These are phyloP conservation scores for Agrochola circellaris DNA, from an alignment of 2,888 invertebrate species.

Conservation along the genomic window DNA sequence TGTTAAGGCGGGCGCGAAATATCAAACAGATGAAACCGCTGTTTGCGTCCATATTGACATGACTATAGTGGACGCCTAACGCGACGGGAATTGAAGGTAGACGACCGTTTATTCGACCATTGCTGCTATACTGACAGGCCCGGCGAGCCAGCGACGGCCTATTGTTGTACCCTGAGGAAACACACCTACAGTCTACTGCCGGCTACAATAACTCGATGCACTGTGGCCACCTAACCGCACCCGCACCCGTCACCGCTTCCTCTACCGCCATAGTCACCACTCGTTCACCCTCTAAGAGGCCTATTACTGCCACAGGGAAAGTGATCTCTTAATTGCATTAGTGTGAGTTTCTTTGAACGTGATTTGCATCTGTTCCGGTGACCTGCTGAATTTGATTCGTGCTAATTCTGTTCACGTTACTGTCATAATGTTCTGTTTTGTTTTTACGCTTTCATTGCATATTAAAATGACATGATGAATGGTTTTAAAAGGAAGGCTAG, in stretches of 20 bases:
- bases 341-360: constrained; percentile 54
- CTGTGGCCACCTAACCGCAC: not conserved
- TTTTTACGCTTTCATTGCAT: constrained; percentile 54
- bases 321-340: constrained; percentile 45
- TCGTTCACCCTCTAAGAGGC: not conserved
- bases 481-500: constrained; percentile 8
- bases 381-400: constrained; percentile 56
- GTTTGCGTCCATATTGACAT: not conserved
- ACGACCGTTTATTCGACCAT: not conserved
- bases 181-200: not conserved
- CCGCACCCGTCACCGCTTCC: not conserved
- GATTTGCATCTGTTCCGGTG: constrained; percentile 63
- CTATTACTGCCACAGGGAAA: constrained; percentile 65
- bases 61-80: not conserved
- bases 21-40: not conserved
- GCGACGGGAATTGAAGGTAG: not conserved
- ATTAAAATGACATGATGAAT: constrained; percentile 46
- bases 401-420: constrained; percentile 61
- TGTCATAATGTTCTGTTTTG: constrained; percentile 58
- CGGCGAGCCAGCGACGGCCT: too few relatives aligned
- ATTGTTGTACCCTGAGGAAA: not conserved
- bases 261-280: not conserved
- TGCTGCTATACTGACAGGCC: not conserved
- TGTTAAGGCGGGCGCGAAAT: not conserved
- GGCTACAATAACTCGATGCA: not conserved